Base-by-base conservation (phyloP, 1,140 invertebrate genomes). In the Drosophila azteca region DNA sequence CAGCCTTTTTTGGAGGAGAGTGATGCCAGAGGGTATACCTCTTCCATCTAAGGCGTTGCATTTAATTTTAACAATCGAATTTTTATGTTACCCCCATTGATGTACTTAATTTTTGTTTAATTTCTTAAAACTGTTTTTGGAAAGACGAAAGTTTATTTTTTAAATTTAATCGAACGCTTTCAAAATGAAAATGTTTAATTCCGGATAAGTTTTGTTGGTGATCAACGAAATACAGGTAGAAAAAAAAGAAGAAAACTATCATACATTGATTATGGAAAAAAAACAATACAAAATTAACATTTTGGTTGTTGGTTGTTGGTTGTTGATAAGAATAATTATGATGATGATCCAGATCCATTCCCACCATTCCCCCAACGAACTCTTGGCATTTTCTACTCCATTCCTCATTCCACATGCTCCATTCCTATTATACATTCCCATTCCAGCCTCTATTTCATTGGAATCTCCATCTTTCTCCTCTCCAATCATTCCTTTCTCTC, bases 201-300 rank as follows among this genome's bases (percentile, higher is more conserved):
- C 52, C 35, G 35, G 11, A 43, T 58, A 70, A 61, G 17, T 59
- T 57, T 31, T 66, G 65, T 68, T 54, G 65, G 62, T 68, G 61
- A 29, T 57, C 43, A 35, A 45, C 35, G 17, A 39, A 39, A 11
- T 35, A 54, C 8, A 50, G 29, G 20, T 49, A 29, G 17, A 39
- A 8, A 8, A 55, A 26, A 43, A 46, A 51, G 55, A 35, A 6
- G 6, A 43, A 54, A 75, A 60, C 57, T 49, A 55, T 61, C 48
- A 76, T 52, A 3, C 9, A 31, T 58, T 48, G 46, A 43, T 45
- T 24, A 41, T 75, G 45, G 41, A 29, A 51, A 24, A 22, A 59
- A 83, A 83, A 70, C 74, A 84, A 54, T 71, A 80, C 77, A 72
- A 83, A 80, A 84, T 84, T 84, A 81, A 81, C 80, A 85, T 83